These are phyloP conservation scores for Crotalus horridus DNA, from an alignment of 2,113 vertebrate genomes.

Conservation along the genomic window DNA sequence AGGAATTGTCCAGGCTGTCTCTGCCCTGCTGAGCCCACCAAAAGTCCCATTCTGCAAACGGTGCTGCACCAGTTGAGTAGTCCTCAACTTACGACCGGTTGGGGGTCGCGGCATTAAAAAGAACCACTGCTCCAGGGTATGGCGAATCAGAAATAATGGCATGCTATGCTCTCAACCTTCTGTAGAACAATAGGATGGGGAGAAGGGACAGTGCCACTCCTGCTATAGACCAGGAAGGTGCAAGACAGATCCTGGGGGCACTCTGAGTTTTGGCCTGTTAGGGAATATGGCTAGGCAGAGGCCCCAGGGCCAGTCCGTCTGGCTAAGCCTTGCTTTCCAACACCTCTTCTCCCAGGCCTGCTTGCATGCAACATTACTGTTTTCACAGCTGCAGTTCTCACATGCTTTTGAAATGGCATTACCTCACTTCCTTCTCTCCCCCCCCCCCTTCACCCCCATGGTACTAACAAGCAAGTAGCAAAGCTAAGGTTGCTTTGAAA, in stretches of 20 bases:
- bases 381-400: background rate
- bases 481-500: background rate
- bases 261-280: background rate
- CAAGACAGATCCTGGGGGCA: background rate
- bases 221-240: background rate
- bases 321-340: background rate
- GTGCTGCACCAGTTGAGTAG: too few species aligned
- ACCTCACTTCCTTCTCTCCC: background rate
- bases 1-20: too few species aligned
- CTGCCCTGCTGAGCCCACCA: too few species aligned
- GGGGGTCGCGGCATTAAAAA: too few species aligned
- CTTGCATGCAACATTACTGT: background rate
- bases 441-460: background rate
- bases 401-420: background rate
- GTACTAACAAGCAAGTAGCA: background rate
- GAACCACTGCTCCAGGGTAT: background rate
- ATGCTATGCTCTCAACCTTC: background rate
- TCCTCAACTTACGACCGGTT: too few species aligned
- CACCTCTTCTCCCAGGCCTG: background rate
- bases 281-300: background rate
- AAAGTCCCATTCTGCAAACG: too few species aligned
- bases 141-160: background rate
- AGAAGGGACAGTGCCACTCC: background rate
- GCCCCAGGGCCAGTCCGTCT: background rate
- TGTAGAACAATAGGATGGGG: background rate